Base-by-base conservation (phyloP, 2,888 invertebrate species). In the Cosmia pyralina region DNA sequence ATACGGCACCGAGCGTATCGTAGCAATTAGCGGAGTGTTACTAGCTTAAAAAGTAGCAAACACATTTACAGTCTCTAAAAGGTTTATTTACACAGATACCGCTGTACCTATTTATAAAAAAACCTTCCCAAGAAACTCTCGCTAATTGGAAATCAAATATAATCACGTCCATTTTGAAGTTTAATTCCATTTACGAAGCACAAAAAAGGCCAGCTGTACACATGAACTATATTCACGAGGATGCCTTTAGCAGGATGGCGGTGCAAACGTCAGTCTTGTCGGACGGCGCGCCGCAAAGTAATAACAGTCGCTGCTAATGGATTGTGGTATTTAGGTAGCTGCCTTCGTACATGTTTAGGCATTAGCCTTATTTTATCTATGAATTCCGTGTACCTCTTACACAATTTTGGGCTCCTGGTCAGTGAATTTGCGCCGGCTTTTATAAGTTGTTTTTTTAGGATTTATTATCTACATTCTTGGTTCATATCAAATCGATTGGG, bases 291-390 rank as follows among this genome's bases (percentile, higher is more conserved):
- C 88, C 87, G 87, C 88, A 89, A 90, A 91, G 90, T 90, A 92
- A 90, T 91, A 91, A 90, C 89, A 88, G 88, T 83, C 85, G 75
- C 82, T 84, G 90, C 92, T 93, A 93, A 93, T 93, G 93, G 92
- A 93, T 93, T 93, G 91, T 90, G 88, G 90, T 87, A 87, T 88
- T 86, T 85, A 86, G 84, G 80, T 82, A 77, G 71, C 66, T 81
- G 64, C 80, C 76, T 74, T 72, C 72, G 79, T 81, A 80, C 69
- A 83, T 83, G 85, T 85, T 82, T 72, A 80, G 69, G 82, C 69
- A 71, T 83, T 75, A 78, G 69, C 84, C 66, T 75, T 82, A 85
- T 84, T 85, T 82, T 77, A 80, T 84, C 73, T 69, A 75, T 63
- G 64, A 74, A 52, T 72, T 62, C 22, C 22, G 59, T 74, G 67